phyloP scores from a whole-genome alignment of 1,140 invertebrate species.

The Drosophila truncata region DNA sequence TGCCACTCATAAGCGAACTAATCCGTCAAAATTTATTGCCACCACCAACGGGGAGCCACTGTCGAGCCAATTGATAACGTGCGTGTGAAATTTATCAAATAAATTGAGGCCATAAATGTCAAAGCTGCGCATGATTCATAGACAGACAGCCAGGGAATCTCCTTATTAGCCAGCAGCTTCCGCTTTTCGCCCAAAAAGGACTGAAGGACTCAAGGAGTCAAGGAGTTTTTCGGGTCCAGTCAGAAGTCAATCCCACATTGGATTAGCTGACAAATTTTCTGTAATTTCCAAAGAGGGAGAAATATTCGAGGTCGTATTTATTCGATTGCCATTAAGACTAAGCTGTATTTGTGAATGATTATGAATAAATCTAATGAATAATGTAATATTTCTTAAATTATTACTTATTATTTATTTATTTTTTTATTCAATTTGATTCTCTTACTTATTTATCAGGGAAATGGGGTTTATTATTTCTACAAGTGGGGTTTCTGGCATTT shows the following conservation, averaged over 20 bases:
- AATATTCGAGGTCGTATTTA: conserved; percentile 37
- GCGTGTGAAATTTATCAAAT: conserved; percentile 84
- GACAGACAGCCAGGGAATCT: conserved; percentile 34
- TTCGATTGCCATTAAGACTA: conserved; percentile 54
- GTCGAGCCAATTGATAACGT: conserved; percentile 78
- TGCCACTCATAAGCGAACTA: conserved; percentile 80
- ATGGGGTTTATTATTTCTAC: background rate
- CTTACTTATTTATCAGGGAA: too few species aligned
- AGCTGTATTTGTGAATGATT: conserved; percentile 2
- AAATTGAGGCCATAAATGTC: conserved; percentile 83
- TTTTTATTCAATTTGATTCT: background rate
- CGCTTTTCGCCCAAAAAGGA: conserved; percentile 29
- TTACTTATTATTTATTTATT: background rate
- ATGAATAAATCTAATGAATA: conserved; percentile 9
- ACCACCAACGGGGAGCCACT: conserved; percentile 52
- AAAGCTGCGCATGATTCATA: conserved; percentile 78
- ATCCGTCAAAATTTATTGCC: conserved; percentile 84
- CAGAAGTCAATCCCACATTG: conserved; percentile 47
- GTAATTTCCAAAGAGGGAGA: conserved; percentile 25
- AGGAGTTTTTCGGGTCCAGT: conserved; percentile 18
- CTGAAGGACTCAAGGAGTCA: conserved; percentile 15
- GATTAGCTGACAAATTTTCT: conserved; percentile 65
- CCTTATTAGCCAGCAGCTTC: conserved; percentile 71
- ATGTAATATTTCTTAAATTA: background rate
- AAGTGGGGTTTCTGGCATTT: too few species aligned